Base-by-base conservation (phyloP, 2,888 invertebrate species). In the Drosophila melanosoma region DNA sequence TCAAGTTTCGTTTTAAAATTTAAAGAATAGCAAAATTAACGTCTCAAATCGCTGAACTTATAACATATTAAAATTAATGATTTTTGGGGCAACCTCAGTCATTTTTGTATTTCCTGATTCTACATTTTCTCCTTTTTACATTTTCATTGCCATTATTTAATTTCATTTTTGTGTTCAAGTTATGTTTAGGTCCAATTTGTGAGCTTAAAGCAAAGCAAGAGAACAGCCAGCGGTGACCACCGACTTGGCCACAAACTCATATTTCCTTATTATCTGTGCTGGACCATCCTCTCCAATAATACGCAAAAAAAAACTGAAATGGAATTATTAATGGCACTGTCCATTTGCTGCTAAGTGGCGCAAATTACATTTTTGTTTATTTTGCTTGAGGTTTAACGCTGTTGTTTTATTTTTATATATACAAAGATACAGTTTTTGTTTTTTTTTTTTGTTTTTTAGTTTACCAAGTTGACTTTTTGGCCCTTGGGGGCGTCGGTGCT, bases 311-410 rank as follows among this genome's bases (percentile, higher is more conserved):
- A 66, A 63, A 56, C 56, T 61, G 60, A 87, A 90, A 88, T 87
- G 83, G 83, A 90, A 90, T 87, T 87, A 87, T 87, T 87, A 90
- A 87, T 87, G 87, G 90, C 83, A 81, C 74, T 88, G 89, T 87
- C 87, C 87, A 90, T 87, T 87, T 86, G 80, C 89, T 86, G 87
- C 89, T 87, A 87, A 87, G 87, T 87, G 89, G 87, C 87, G 87
- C 90, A 90, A 87, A 87, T 87, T 90, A 85, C 85, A 85, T 84
- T 85, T 85, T 89, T 85, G 84, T 84, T 84, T 84, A 87, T 84
- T 84, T 83, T 87, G 42, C 81, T 81, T 53, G 74, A 56, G 82
- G 63, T 78, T 69, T 76, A 53, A 58, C 54, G 73, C 72, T 64
- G 59, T 78, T 81, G 69, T 69, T 68, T 74, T 62, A 67, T 81